Evolutionary conservation across 1,140 invertebrate species (phyloP), one percentile per base, ranked within the genome.

Genomic region (Drosophila simulans): DNA sequence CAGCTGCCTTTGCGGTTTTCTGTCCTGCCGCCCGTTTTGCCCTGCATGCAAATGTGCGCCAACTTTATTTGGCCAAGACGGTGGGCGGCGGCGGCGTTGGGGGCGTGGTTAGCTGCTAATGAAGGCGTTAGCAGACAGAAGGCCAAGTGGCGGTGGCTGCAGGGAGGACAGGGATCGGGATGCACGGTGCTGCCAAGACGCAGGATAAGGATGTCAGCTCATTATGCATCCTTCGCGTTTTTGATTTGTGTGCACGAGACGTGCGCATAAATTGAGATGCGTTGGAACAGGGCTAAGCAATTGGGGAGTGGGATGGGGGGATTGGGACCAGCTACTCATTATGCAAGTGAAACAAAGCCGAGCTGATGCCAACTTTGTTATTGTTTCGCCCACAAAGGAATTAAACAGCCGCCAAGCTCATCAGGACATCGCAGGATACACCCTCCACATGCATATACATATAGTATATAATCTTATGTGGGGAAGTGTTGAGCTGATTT

Each of bases 231-330:
- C 75, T 76, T 79, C 62, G 72, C 75, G 79, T 77, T 83, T 82
- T 78, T 88, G 83, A 86, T 88, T 82, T 86, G 79, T 72, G 76
- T 69, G 79, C 79, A 58, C 66, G 63, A 76, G 83, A 86, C 75
- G 79, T 70, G 83, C 79, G 83, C 83, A 88, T 86, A 83, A 86
- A 86, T 86, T 86, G 75, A 58, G 75, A 75, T 75, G 79, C 75
- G 51, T 73, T 37, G 71, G 15, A 22, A 31, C 43, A 54, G 46
- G 53, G 15, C 48, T 39, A 25, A 71, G 49, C 12, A 42, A 39
- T 20, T 13, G 31, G 51, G 31, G 62, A 0, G 4, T 13, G n/a
- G 8, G 17, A 5, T 8, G 27, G 0, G 17, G 8, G 11, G 39
- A 43, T 22, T 15, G 42, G 42, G 64, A 39, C 35, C 76, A 74